Evolutionary conservation across 2,888 invertebrate species (phyloP), one percentile per base, ranked within the genome.

Genomic region (Aricia artaxerxes): DNA sequence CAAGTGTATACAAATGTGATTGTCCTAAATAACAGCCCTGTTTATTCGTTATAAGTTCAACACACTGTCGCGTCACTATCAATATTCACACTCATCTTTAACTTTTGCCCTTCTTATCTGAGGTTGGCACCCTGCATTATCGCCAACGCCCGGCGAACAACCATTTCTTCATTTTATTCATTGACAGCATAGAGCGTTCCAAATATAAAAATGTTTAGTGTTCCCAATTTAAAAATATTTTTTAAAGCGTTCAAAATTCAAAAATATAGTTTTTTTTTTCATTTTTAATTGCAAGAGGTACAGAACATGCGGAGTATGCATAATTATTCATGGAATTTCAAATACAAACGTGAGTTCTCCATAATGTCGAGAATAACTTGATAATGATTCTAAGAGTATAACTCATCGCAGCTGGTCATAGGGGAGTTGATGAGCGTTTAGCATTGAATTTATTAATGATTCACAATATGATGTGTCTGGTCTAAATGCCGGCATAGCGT

Each of bases 41-140:
- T 91, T 90, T 90, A 89, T 90, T 85, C 81, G 82, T 60, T 24
- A 72, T 84, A 91, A 89, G 92, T 92, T 92, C 92, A 91, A 89
- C 92, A 93, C 86, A 90, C 92, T 89, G 89, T 88, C 87, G 85
- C 86, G 84, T 87, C 87, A 87, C 84, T 92, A 92, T 92, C 92
- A 83, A 84, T 85, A 24, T 86, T 85, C 85, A 86, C 87, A 85
- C 86, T 87, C 91, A 90, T 92, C 92, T 92, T 90, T 90, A 89
- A 89, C 92, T 87, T 89, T 89, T 93, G 91, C 86, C 89, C 92
- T 84, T 92, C 92, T 84, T 44, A 82, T 85, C 85, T 82, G 87
- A 88, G 85, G 92, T 92, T 91, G 88, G 92, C 91, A 92, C 90
- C 91, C 89, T 84, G 88, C 82, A 85, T 91, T 92, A 91, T 91